These are phyloP conservation scores for Metopia argyrocephala DNA, from an alignment of 2,888 invertebrate genomes.

Conservation along the genomic window DNA sequence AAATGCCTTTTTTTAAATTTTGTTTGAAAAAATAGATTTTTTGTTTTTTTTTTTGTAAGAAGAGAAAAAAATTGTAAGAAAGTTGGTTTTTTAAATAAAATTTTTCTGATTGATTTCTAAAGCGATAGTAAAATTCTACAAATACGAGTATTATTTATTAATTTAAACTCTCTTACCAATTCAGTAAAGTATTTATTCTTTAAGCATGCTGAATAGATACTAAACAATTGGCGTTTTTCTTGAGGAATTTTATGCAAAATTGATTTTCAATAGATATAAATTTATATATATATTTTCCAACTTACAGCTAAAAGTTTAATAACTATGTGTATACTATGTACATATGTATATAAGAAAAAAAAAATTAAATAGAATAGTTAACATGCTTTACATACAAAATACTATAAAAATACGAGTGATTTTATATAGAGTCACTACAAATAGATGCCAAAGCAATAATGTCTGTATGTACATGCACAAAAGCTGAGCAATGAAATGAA, in stretches of 20 bases:
- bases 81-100: slow-evolving; percentile 48
- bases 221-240: slow-evolving; percentile 46
- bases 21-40: slow-evolving; percentile 35
- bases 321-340: slow-evolving; percentile 43
- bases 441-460: slow-evolving; percentile 22
- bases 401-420: not conserved
- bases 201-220: slow-evolving; percentile 54
- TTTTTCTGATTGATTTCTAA: slow-evolving; percentile 53
- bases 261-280: slow-evolving; percentile 12
- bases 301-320: slow-evolving; percentile 48
- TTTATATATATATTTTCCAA: slow-evolving; percentile 69
- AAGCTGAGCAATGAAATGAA: not conserved
- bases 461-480: not conserved
- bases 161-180: slow-evolving; percentile 43
- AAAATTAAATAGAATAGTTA: not conserved
- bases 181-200: slow-evolving; percentile 52
- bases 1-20: too few species aligned
- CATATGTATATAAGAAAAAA: too few species aligned
- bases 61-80: slow-evolving; percentile 51
- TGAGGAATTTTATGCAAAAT: slow-evolving; percentile 39
- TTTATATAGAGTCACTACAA: not conserved
- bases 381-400: slow-evolving; percentile 56
- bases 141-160: slow-evolving; percentile 61
- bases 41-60: slow-evolving; percentile 1
- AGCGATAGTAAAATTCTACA: slow-evolving; percentile 66